Evolutionary conservation across 2,797 vertebrate species (phyloP).

Genomic region (Ctenosaura bakeri): DNA sequence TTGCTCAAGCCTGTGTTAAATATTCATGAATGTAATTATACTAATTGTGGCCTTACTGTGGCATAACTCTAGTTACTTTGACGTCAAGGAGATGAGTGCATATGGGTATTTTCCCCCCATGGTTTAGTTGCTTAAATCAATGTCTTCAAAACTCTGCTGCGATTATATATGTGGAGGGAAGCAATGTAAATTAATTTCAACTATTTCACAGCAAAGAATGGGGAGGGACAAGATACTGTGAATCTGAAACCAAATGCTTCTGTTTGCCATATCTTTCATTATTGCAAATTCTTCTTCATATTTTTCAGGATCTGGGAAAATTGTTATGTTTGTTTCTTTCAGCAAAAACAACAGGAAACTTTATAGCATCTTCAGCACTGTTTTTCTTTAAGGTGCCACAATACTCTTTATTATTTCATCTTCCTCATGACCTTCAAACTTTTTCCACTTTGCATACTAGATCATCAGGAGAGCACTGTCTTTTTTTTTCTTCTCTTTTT

Average conservation of each 20-base stretch:
- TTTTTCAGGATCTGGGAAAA: too few species aligned
- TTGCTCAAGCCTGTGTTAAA: slow-evolving; percentile 42
- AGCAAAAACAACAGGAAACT: too few species aligned
- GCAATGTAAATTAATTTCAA: slow-evolving; percentile 16
- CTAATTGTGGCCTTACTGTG: slow-evolving; percentile 42
- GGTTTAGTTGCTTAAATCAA: slow-evolving; percentile 21
- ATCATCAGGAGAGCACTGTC: neutral
- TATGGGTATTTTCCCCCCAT: neutral
- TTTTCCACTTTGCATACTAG: neutral
- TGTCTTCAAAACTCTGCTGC: slow-evolving; percentile 4
- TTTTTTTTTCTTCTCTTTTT: too few species aligned
- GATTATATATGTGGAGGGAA: slow-evolving; percentile 2
- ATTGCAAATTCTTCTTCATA: neutral
- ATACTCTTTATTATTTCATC: too few species aligned
- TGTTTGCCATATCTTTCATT: neutral
- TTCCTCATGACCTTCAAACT: neutral
- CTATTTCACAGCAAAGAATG: neutral
- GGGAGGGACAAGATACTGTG: too few species aligned
- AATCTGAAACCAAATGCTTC: neutral
- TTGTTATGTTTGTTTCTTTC: too few species aligned
- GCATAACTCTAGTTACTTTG: slow-evolving; percentile 37
- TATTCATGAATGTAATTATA: slow-evolving; percentile 39
- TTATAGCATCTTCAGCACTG: too few species aligned
- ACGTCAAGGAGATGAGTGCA: slow-evolving; percentile 21
- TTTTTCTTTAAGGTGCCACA: too few species aligned